Base-by-base conservation (phyloP, 1,140 invertebrate species). In the Drosophila sulfurigaster region DNA sequence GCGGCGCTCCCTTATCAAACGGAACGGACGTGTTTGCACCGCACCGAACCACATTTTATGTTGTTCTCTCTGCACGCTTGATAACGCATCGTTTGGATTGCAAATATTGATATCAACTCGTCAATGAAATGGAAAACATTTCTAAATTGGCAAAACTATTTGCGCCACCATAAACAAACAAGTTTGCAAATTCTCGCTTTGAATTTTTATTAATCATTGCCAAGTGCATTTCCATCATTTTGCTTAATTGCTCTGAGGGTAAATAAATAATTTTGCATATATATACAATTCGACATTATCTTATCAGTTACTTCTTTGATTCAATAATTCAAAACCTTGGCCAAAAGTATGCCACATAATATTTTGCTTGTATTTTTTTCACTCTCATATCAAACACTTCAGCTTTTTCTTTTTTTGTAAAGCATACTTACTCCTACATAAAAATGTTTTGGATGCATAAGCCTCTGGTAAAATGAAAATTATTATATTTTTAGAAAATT, bases 341-440 rank as follows among this genome's bases (percentile, higher is more conserved):
- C 62, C n/a, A 35, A 66, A 56, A 66, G 64, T 56, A 66, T 66
- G 51, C 64, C 30, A 66, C 11, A 32, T n/a, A 35, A 43, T 10
- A 15, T 10, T 25, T 38, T 28, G 6, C 2, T 28, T 15, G 8
- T 38, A 3, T 7, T 10, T 38, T 7, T 11, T 11, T 38, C 35
- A 3, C 2, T 32, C 30, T 32, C 1, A 11, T 11, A 15, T 43
- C 13, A 45, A 13, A 28, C 4, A 25, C 1, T 43, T 11, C 6
- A 8, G 0, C n/a, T 1, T 15, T 10, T 51, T 56, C 10, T 16
- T 11, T 30, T 46, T 46, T 32, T 46, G 10, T 46, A 46, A 10
- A 63, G 38, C 38, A 65, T 65, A 65, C 51, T 65, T 64, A 30
- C 41, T 11, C n/a, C 11, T n/a, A 5, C 35, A 1, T 11, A 2